phyloP scores from a whole-genome alignment of 2,113 vertebrate species.

The Lathamus discolor region DNA sequence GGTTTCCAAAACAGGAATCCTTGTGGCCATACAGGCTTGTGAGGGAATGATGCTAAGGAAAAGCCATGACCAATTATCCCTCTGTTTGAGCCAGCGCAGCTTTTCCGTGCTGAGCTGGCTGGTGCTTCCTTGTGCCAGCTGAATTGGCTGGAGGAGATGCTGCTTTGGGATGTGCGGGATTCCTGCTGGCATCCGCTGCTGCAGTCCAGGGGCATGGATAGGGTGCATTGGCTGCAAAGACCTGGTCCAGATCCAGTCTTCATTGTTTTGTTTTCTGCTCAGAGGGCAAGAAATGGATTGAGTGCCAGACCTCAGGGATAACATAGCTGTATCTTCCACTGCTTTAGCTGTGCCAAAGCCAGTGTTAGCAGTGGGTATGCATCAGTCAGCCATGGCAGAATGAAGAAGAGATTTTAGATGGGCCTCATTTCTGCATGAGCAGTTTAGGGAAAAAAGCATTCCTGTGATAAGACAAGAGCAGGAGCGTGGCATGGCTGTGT shows the following conservation, averaged over 20 bases:
- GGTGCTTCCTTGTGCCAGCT: fast-evolving
- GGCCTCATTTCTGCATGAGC: not conserved
- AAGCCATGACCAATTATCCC: fast-evolving
- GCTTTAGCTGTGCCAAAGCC: not conserved
- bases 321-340: fast-evolving
- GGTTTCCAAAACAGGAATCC: not conserved
- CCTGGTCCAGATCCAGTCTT: not conserved
- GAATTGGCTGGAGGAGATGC: not conserved
- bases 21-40: not conserved
- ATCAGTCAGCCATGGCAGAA: fast-evolving
- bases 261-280: not conserved
- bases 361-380: fast-evolving
- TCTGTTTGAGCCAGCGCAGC: not conserved
- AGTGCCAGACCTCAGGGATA: not conserved
- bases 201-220: not conserved
- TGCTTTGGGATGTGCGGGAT: not conserved
- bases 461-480: not conserved
- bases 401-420: not conserved
- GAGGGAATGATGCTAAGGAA: not conserved
- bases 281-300: not conserved
- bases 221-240: not conserved
- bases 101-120: not conserved
- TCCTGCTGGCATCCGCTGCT: not conserved
- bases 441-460: not conserved
- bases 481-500: not conserved